Conservation (phyloP, 2,797 vertebrate genomes). For the Pangasius djambal region DNA sequence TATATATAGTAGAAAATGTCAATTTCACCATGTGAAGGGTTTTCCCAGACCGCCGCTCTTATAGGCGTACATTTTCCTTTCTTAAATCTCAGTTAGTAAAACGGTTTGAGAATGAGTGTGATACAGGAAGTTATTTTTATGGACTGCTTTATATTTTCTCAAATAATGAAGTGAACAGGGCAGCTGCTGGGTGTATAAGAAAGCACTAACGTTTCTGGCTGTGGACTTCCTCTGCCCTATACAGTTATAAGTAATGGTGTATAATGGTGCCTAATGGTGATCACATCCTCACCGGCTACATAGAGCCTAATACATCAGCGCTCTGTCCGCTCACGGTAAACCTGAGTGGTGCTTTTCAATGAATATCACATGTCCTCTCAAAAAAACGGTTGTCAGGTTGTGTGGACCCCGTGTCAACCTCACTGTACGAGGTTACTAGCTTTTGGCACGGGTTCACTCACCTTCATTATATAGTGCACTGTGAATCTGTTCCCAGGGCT, state of each 20-base stretch:
- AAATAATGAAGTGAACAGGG: conserved; percentile 40
- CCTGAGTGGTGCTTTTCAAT: conserved; percentile 52
- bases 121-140: conserved; percentile 64
- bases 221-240: background rate
- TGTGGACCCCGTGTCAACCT: conserved; percentile 39
- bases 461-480: conserved; percentile 57
- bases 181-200: conserved; percentile 43
- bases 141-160: conserved; percentile 44
- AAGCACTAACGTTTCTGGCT: conserved; percentile 35
- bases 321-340: conserved; percentile 45
- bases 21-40: background rate
- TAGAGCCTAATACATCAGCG: conserved; percentile 55
- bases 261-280: conserved; percentile 34
- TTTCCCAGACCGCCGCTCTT: background rate
- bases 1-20: background rate
- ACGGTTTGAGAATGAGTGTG: background rate
- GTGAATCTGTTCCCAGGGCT: conserved; percentile 57
- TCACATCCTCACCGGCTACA: conserved; percentile 51
- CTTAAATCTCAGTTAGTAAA: background rate
- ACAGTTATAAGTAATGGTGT: conserved; percentile 4
- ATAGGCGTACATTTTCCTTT: background rate
- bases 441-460: conserved; percentile 56
- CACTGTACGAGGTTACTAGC: conserved; percentile 50
- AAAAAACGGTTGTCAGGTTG: conserved; percentile 54
- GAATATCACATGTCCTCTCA: conserved; percentile 58